These are phyloP conservation scores for Gastracanthus pulcherrimus DNA, from an alignment of 2,888 invertebrate species.

Conservation along the genomic window DNA sequence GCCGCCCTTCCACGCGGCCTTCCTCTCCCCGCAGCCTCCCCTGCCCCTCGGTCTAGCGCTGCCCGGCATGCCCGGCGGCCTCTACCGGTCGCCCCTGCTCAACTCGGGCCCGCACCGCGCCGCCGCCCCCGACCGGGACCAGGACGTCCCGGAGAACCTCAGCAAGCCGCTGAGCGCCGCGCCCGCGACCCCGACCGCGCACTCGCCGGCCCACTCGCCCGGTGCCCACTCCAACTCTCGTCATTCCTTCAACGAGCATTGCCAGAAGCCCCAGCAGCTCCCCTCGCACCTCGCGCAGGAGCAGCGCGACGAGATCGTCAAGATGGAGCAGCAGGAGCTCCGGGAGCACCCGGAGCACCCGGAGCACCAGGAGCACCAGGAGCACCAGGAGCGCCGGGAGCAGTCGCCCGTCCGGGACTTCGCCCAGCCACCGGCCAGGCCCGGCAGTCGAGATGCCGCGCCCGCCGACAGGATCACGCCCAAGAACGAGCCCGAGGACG, in stretches of 20 bases:
- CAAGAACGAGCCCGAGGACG: conserved; percentile 82
- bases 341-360: conserved; percentile 58
- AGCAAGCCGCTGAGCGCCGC: conserved; percentile 80
- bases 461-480: conserved; percentile 81
- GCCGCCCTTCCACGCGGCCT: conserved; percentile 65
- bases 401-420: conserved; percentile 57
- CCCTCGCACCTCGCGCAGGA: conserved; percentile 58
- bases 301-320: conserved; percentile 57
- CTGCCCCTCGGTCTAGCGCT: conserved; percentile 74
- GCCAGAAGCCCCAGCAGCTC: conserved; percentile 61
- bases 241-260: conserved; percentile 65
- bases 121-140: conserved; percentile 80
- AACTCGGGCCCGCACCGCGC: conserved; percentile 54
- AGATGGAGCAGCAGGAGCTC: conserved; percentile 59
- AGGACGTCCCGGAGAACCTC: conserved; percentile 88
- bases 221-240: conserved; percentile 71
- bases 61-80: conserved; percentile 76
- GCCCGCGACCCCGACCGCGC: conserved; percentile 66
- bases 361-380: conserved; percentile 53
- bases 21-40: conserved; percentile 83
- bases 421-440: conserved; percentile 65
- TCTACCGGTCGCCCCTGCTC: conserved; percentile 84
- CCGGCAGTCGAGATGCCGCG: conserved; percentile 64
- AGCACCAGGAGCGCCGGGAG: conserved; percentile 62
- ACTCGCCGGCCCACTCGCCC: conserved; percentile 70